These are phyloP conservation scores for Catalaphyllia jardinei DNA, from an alignment of 64 coral and sea anemone species.

Conservation along the genomic window DNA sequence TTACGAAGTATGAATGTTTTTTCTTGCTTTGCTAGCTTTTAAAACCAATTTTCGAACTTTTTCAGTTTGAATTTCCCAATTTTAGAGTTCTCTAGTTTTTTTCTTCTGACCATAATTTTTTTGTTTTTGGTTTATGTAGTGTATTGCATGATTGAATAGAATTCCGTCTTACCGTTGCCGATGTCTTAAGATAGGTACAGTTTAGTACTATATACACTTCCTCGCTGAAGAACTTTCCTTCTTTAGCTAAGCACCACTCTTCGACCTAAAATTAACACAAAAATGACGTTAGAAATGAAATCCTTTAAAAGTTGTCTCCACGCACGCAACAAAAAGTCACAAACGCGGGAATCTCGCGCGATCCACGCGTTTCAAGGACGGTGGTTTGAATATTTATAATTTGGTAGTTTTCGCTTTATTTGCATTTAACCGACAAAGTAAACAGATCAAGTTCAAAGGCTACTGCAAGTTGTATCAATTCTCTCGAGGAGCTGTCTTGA, in stretches of 20 bases:
- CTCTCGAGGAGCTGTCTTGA: too few species aligned
- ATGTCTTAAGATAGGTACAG: not conserved
- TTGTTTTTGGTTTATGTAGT: not conserved
- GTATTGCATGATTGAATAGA: not conserved
- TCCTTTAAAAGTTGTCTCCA: too few species aligned
- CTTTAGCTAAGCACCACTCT: not conserved
- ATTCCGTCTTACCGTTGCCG: not conserved
- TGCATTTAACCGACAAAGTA: not conserved
- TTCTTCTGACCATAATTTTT: not conserved
- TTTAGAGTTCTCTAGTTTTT: not conserved
- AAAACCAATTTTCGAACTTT: too few species aligned
- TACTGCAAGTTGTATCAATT: too few species aligned
- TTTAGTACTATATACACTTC: constrained; percentile 27
- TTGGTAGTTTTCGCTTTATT: not conserved
- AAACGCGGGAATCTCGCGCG: not conserved
- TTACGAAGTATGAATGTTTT: too few species aligned
- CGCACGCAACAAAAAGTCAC: not conserved
- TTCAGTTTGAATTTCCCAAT: too few species aligned
- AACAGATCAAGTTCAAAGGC: not conserved
- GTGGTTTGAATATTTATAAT: too few species aligned
- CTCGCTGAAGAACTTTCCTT: constrained; percentile 29
- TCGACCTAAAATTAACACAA: not conserved
- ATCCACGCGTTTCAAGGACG: not conserved
- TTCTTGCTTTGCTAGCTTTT: too few species aligned
- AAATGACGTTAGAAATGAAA: not conserved